Evolutionary conservation across 2,888 invertebrate species (phyloP).

Genomic region (Latrodectus hesperus): DNA sequence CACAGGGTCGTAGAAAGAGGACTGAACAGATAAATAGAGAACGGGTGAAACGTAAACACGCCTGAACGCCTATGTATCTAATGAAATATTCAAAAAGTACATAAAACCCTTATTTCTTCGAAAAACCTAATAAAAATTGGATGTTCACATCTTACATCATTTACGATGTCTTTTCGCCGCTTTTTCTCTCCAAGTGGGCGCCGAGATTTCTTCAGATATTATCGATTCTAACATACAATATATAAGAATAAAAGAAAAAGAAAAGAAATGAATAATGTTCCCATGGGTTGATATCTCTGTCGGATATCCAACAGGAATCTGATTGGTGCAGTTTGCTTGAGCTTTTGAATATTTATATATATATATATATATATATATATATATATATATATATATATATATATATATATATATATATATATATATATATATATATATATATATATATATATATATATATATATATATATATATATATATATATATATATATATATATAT

Average conservation of each 20-base stretch:
- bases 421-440: too few species aligned
- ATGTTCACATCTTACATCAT: slow-evolving; percentile 42
- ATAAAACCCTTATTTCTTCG: slow-evolving; percentile 32
- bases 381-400: too few species aligned
- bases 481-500: too few species aligned
- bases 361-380: too few species aligned
- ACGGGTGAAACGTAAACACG: slow-evolving; percentile 10
- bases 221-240: slow-evolving; percentile 14
- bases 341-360: too few species aligned
- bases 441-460: too few species aligned
- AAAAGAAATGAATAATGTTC: not conserved
- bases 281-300: not conserved
- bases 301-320: too few species aligned
- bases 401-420: too few species aligned
- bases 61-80: slow-evolving; percentile 8
- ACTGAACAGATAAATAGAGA: slow-evolving; percentile 5
- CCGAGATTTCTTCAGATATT: slow-evolving; percentile 33
- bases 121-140: slow-evolving; percentile 51
- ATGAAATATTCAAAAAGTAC: slow-evolving; percentile 43
- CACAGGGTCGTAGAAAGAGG: not conserved
- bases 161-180: slow-evolving; percentile 28
- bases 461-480: too few species aligned
- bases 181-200: slow-evolving; percentile 7
- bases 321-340: too few species aligned
- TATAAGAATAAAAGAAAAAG: not conserved